These are phyloP conservation scores for Spodoptera picta DNA, from an alignment of 2,888 invertebrate genomes.

Conservation along the genomic window DNA sequence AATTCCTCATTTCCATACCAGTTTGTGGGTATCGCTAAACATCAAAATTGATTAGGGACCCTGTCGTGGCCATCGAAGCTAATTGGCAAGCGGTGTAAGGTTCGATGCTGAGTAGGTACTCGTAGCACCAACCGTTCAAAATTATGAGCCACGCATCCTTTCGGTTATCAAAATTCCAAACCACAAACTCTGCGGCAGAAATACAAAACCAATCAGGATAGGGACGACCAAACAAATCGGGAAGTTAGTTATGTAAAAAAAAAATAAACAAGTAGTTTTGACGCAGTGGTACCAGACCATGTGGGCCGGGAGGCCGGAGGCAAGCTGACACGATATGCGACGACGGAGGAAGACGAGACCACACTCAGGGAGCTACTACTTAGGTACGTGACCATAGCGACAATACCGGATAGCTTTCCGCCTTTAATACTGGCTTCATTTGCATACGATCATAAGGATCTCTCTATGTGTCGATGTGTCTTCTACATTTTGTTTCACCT, in stretches of 20 bases:
- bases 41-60: constrained; percentile 72
- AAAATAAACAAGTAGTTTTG: constrained; percentile 83
- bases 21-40: constrained; percentile 55
- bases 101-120: constrained; percentile 66
- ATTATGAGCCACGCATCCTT: constrained; percentile 58
- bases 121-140: constrained; percentile 50
- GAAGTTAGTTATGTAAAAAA: constrained; percentile 48
- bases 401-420: constrained; percentile 77
- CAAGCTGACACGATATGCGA: constrained; percentile 93
- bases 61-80: constrained; percentile 83
- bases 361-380: constrained; percentile 98
- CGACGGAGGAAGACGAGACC: constrained; percentile 96
- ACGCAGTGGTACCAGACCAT: constrained; percentile 88
- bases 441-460: constrained; percentile 73
- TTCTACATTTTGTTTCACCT: constrained; percentile 63
- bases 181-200: constrained; percentile 48
- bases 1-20: constrained; percentile 40
- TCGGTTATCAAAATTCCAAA: constrained; percentile 28
- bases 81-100: constrained; percentile 79
- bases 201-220: constrained; percentile 11
- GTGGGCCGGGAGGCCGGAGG: constrained; percentile 88
- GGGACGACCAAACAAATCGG: constrained; percentile 24
- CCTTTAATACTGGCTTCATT: constrained; percentile 82
- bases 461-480: constrained; percentile 73
- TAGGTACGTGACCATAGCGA: constrained; percentile 91